Evolutionary conservation across 2,797 vertebrate genomes (phyloP), one percentile per base, ranked within the genome.

Genomic region (Acipenser ruthenus): DNA sequence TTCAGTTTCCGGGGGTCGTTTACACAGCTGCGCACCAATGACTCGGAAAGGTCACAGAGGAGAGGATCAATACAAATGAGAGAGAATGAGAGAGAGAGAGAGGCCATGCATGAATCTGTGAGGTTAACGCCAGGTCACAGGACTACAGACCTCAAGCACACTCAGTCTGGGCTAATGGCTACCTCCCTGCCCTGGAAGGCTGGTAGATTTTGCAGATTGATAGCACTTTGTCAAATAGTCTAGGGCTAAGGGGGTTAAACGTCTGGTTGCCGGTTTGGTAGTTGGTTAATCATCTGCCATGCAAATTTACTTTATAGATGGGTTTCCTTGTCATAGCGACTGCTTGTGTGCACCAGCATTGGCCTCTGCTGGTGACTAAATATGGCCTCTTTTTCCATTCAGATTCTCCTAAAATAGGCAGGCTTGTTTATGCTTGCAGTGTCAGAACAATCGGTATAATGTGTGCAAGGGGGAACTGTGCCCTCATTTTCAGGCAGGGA

Each of bases 391-490:
- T 4, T 64, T 82, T 78, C 72, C 73, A 58, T 37, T 81, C 87
- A 79, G 80, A 67, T 74, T 71, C 75, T 88, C 85, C 85, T 80
- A 85, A 89, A 86, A 87, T 86, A 88, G 87, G 82, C 83, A 87
- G 77, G 11, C 75, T 64, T 74, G 85, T 90, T 83, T 84, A 82
- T 78, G 84, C 88, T 88, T 18, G 15, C 50, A 18, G 72, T 70
- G 72, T 66, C 62, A 13, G 71, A 83, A 89, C 88, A 90, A 88
- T 90, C 76, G 70, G 78, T 80, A 83, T 82, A 87, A 81, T 90
- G 80, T 74, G 67, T 68, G 68, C 71, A 74, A 75, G 78, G 78
- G 70, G 84, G 83, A 86, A 70, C 83, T 83, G 75, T 81, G 84
- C 78, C 84, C 79, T 82, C 80, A 82, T 87, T 88, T 83, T 83